Conservation (phyloP, 2,888 invertebrate genomes). For the Habrosyne pyritoides region DNA sequence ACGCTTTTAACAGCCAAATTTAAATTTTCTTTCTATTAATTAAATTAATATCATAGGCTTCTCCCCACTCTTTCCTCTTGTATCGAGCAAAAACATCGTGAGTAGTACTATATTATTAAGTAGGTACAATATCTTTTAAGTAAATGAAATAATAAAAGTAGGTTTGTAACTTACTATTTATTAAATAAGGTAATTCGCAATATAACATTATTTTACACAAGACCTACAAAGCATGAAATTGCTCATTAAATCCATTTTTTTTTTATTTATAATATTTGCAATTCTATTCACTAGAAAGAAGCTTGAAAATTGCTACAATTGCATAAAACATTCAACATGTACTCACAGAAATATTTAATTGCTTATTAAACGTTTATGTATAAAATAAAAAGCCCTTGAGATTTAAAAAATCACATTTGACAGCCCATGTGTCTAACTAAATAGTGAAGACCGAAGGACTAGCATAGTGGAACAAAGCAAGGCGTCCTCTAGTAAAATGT, state of each 20-base stretch:
- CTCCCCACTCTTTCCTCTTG: no score
- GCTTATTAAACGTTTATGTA: no score
- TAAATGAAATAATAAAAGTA: neutral
- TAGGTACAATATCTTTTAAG: neutral
- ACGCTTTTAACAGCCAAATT: no score
- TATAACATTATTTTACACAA: conserved; percentile 6
- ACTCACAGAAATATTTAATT: neutral
- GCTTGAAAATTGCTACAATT: neutral
- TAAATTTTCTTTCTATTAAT: no score
- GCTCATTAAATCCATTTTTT: neutral
- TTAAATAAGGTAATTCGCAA: conserved; percentile 24
- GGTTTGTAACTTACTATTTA: conserved; percentile 27
- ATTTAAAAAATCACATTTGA: no score
- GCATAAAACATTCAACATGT: neutral
- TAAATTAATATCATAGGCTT: no score
- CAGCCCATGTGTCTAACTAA: no score
- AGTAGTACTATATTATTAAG: no score
- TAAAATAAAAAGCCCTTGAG: no score
- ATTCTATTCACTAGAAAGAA: neutral
- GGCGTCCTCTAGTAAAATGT: no score
- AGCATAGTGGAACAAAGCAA: no score
- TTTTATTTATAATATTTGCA: neutral
- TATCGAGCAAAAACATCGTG: neutral
- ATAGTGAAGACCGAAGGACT: no score
- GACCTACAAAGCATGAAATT: neutral